Conservation (phyloP, 2,888 invertebrate species). For the Amiota mariae region DNA sequence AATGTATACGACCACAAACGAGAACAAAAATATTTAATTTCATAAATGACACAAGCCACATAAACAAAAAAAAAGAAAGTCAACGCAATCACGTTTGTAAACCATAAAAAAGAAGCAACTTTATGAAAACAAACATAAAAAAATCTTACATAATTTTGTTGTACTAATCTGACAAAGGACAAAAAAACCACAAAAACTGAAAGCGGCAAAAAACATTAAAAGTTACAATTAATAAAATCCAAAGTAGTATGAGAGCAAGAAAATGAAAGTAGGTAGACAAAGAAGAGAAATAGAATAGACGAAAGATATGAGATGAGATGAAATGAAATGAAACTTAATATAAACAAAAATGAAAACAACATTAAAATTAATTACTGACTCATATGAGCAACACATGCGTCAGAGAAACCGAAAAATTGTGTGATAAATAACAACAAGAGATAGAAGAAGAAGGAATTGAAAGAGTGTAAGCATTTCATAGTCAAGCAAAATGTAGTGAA, state of each 20-base stretch:
- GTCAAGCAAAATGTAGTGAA: not conserved
- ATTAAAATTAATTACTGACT: conserved; percentile 56
- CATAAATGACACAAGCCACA: not conserved
- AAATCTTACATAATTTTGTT: not conserved
- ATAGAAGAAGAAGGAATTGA: conserved; percentile 1
- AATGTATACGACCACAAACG: not conserved
- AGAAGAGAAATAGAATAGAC: not conserved
- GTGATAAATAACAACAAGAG: not conserved
- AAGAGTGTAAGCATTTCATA: not conserved
- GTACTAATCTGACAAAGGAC: no score
- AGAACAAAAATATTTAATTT: conserved; percentile 6
- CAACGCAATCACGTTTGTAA: not conserved
- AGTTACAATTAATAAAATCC: no score
- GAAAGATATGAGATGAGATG: not conserved
- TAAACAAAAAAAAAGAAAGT: conserved; percentile 34
- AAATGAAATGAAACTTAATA: conserved; percentile 22
- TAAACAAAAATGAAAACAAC: conserved; percentile 38
- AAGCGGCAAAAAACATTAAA: no score
- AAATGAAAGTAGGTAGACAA: not conserved
- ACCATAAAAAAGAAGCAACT: conserved; percentile 11
- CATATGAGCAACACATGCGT: not conserved
- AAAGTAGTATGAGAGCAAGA: no score
- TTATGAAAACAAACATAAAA: conserved; percentile 23
- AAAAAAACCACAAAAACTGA: no score
- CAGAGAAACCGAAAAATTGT: not conserved